Conservation (phyloP, 1,140 invertebrate genomes). For the Ephestia elutella region DNA sequence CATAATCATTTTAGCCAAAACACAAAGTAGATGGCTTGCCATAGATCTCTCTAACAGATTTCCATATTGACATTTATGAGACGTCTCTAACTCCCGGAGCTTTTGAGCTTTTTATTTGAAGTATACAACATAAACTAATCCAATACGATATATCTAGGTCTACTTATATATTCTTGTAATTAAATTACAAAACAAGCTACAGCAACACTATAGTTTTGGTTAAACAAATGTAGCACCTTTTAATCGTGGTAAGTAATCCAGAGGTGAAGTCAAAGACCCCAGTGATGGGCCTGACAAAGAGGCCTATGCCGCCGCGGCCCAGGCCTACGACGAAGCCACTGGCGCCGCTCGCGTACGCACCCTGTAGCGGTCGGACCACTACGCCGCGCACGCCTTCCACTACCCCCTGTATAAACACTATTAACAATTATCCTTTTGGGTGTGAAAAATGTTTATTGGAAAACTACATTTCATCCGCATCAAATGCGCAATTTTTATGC, state of each 20-base stretch:
- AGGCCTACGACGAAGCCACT: slow-evolving; percentile 44
- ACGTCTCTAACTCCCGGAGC: too few species aligned
- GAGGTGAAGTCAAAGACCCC: slow-evolving; percentile 56
- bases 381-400: slow-evolving; percentile 53
- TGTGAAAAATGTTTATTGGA: too few species aligned
- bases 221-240: slow-evolving; percentile 32
- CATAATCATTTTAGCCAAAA: too few species aligned
- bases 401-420: slow-evolving; percentile 34
- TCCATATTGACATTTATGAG: too few species aligned
- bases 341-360: slow-evolving; percentile 39
- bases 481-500: too few species aligned
- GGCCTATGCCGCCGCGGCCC: slow-evolving; percentile 43
- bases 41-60: too few species aligned
- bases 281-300: slow-evolving; percentile 48
- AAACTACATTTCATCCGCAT: too few species aligned
- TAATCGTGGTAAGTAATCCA: slow-evolving; percentile 41
- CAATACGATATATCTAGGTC: too few species aligned
- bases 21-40: too few species aligned
- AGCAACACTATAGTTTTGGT: background rate
- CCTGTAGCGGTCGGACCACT: slow-evolving; percentile 38
- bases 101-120: too few species aligned
- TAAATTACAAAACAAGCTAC: background rate
- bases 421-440: background rate
- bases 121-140: too few species aligned
- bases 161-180: background rate